A percentile compares a stretch with the other conserved stretches of the same genome.
Evolutionary conservation across 37 sponge, comb jelly and placozoan species (phyloP).

Genomic region (Dysidea cf. avara): DNA sequence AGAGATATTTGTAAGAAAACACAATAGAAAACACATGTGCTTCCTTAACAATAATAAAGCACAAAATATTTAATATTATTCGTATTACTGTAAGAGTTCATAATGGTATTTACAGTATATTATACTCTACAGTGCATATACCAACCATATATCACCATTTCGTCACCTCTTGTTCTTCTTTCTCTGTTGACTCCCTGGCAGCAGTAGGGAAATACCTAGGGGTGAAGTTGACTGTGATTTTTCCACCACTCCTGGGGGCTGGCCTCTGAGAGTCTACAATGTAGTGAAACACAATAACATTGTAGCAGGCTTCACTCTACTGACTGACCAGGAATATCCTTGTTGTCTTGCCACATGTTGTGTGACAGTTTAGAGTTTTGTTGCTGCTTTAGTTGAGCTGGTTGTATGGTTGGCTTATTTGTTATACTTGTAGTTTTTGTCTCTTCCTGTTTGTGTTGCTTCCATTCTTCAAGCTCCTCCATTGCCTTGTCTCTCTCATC

Average conservation of each 20-base stretch:
- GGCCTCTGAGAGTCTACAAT: neutral
- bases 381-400: neutral
- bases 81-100: no score
- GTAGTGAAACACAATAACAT: no score
- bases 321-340: neutral
- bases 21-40: no score
- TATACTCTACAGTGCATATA: no score
- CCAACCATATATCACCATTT: no score
- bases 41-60: no score
- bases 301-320: neutral
- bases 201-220: conserved; percentile 92
- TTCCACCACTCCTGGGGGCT: conserved; percentile 59
- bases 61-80: no score
- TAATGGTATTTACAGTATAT: no score
- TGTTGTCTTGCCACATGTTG: neutral
- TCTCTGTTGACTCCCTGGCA: conserved; percentile 81
- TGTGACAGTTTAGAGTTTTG: neutral
- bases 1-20: no score
- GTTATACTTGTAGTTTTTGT: no score
- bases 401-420: neutral
- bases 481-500: conserved; percentile 74
- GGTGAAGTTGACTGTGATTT: conserved; percentile 84
- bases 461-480: conserved; percentile 76
- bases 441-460: no score
- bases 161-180: conserved; percentile 92